phyloP scores from a whole-genome alignment of 2,888 invertebrate species.

The Eupsilia transversa region DNA sequence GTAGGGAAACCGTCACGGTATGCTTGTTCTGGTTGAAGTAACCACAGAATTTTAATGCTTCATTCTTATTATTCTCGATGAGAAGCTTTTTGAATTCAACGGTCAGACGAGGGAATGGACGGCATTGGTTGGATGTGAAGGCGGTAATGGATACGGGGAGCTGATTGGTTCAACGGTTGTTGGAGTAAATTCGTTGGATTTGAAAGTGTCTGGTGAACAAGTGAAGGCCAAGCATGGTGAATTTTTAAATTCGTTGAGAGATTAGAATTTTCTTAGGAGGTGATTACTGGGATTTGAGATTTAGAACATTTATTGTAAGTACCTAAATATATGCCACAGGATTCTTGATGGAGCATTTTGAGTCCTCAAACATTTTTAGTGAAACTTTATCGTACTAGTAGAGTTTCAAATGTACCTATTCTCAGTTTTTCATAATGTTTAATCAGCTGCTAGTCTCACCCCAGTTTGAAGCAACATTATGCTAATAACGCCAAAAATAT shows the following conservation, averaged over 20 bases:
- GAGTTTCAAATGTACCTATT: not conserved
- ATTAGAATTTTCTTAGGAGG: not conserved
- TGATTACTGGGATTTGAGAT: not conserved
- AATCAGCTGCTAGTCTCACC: conserved; percentile 3
- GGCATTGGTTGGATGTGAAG: conserved; percentile 27
- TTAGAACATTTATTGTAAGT: not conserved
- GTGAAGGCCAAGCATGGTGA: not conserved
- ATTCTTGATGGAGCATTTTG: not conserved
- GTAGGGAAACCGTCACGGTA: conserved; percentile 78
- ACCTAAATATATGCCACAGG: not conserved
- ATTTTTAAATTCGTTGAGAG: conserved; percentile 17
- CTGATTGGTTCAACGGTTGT: conserved; percentile 30
- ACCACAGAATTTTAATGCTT: conserved; percentile 70
- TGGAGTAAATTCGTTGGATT: conserved; percentile 14
- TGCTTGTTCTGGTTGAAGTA: conserved; percentile 75
- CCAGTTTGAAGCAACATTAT: not conserved
- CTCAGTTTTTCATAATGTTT: not conserved
- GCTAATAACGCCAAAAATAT: not conserved
- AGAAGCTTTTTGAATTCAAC: conserved; percentile 68
- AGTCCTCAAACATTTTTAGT: not conserved
- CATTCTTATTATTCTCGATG: conserved; percentile 71
- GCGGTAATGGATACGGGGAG: not conserved
- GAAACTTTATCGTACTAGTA: not conserved
- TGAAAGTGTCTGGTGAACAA: conserved; percentile 15
- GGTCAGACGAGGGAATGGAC: conserved; percentile 28